A percentile compares a stretch with the other conserved stretches of the same genome.
Evolutionary conservation across 2,888 invertebrate genomes (phyloP).

Genomic region (Gerris lacustris): DNA sequence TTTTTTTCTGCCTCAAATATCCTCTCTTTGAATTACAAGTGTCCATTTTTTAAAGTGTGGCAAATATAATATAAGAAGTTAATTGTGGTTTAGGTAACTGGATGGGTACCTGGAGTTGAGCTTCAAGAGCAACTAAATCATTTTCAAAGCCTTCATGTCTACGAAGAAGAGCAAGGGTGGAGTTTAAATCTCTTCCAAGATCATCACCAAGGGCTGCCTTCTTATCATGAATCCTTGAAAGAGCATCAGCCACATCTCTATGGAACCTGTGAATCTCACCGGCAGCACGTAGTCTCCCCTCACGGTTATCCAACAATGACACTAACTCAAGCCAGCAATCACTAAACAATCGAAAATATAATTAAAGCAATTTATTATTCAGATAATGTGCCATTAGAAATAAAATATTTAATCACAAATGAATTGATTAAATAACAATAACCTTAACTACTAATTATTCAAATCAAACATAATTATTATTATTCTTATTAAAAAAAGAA

Average conservation of each 20-base stretch:
- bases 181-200: slow-evolving; percentile 68
- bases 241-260: slow-evolving; percentile 82
- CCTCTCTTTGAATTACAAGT: no score
- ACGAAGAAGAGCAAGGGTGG: slow-evolving; percentile 66
- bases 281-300: slow-evolving; percentile 78
- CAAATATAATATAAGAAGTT: no score
- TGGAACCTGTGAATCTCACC: slow-evolving; percentile 97
- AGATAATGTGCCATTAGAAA: no score
- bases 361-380: neutral
- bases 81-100: no score
- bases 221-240: slow-evolving; percentile 81
- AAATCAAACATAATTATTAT: no score
- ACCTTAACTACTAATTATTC: no score
- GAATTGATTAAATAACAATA: no score
- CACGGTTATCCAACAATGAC: slow-evolving; percentile 73
- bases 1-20: no score
- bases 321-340: slow-evolving; percentile 78
- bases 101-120: slow-evolving; percentile 56
- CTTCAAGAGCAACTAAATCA: slow-evolving; percentile 82
- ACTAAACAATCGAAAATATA: slow-evolving; percentile 38
- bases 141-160: slow-evolving; percentile 89
- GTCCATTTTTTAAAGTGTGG: no score
- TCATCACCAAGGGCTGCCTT: slow-evolving; percentile 72
- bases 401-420: no score
- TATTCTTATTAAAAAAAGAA: no score